Base-by-base conservation (phyloP, 2,113 vertebrate genomes). In the Seriola aureovittata region DNA sequence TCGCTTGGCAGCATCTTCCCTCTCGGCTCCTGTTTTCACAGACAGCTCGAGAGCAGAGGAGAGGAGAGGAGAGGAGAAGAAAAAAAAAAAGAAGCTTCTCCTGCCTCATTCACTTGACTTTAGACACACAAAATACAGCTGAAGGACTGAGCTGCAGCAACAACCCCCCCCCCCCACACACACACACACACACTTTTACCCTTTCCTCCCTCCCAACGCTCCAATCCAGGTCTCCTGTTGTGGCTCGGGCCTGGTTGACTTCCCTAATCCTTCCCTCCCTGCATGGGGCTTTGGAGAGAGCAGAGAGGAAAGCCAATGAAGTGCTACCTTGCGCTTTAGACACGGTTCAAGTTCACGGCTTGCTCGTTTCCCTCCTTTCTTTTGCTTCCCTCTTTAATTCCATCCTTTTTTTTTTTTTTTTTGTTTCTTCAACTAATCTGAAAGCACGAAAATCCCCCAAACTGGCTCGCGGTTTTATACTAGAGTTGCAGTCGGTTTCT, bases 231-330 rank as follows among this genome's bases (percentile, higher is more conserved):
- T 23, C 60, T 82, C 64, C 85, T 66, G 42, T 32, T 62, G 59
- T 60, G 62, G 46, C 66, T 73, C 23, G 1, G 78, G 63, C 71
- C 74, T 48, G 85, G 59, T 78, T 78, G 58, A 77, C 75, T 75
- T 77, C 76, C 52, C 80, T 89, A 85, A 90, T 85, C 84, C 78
- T 60, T 25, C 78, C 59, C 63, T 70, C 74, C 23, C 77, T 55
- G 66, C 57, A 34, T 38, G 83, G 68, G 40, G 70, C 52, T 73
- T 80, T 32, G 46, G 36, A 52, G n/a, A 72, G 38, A 40, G 21
- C 23, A 4, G 69, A 54, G 60, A 54, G 46, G 17, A 63, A 71
- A 75, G 52, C 65, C 66, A 81, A 3, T 80, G 54, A 81, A 62
- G 68, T 76, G 46, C 50, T 17, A 9, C 46, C 46, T 48, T 52